Evolutionary conservation across 1,140 invertebrate species (phyloP).

Genomic region (Halictus rubicundus): DNA sequence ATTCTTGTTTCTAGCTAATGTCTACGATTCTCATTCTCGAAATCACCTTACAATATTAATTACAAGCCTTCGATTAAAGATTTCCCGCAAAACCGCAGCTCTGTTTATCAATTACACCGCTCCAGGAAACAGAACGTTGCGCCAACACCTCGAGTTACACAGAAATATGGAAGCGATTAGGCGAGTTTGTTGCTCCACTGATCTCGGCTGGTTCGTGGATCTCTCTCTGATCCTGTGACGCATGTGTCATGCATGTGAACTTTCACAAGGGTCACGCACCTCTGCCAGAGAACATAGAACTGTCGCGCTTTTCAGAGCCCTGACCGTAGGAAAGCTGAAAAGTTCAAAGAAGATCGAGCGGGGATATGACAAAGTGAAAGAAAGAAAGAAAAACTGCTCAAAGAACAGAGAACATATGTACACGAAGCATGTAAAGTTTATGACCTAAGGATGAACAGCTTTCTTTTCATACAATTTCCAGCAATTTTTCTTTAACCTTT

Average conservation of each 20-base stretch:
- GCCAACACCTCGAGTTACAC: constrained; percentile 9
- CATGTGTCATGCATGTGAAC: constrained; percentile 6
- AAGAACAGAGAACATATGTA: background rate
- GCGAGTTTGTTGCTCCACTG: background rate
- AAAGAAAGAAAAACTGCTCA: background rate
- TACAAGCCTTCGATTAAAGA: constrained; percentile 22
- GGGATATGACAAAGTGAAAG: background rate
- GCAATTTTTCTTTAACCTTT: too few relatives aligned
- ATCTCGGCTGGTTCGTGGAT: constrained; percentile 36
- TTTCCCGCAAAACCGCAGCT: constrained; percentile 33
- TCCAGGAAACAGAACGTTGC: background rate
- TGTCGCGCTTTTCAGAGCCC: background rate
- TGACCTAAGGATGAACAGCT: too few relatives aligned
- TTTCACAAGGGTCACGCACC: constrained; percentile 13
- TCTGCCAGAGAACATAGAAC: background rate
- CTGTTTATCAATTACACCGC: constrained; percentile 15
- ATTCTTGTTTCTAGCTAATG: background rate
- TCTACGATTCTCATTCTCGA: constrained; percentile 13
- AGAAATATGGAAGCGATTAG: constrained; percentile 34
- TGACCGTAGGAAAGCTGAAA: background rate
- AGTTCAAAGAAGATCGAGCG: background rate
- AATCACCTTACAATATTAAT: constrained; percentile 25
- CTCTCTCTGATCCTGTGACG: constrained; percentile 10
- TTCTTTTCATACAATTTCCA: too few relatives aligned
- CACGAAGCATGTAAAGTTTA: too few relatives aligned